Conservation (phyloP, 2,797 vertebrate genomes). For the Sandelia bainsii region DNA sequence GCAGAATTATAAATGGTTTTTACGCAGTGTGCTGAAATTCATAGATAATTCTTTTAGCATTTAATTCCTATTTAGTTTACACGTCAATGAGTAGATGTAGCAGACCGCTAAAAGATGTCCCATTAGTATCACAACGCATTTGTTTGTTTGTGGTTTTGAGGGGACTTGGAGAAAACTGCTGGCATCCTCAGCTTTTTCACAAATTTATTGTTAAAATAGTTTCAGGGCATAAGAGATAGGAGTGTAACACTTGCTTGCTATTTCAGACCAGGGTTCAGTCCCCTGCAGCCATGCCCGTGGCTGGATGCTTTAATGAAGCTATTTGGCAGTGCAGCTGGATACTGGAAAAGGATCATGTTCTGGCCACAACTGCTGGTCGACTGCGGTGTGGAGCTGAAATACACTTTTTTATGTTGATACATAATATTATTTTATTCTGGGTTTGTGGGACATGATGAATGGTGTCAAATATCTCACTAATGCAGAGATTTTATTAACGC, state of each 20-base stretch:
- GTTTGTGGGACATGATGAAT: neutral
- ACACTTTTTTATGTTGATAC: conserved; percentile 27
- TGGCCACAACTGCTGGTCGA: conserved; percentile 30
- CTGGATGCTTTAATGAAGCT: conserved; percentile 47
- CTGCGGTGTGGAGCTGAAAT: conserved; percentile 9
- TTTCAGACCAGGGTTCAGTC: conserved; percentile 26
- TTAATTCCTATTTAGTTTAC: conserved; percentile 28
- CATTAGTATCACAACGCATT: conserved; percentile 12
- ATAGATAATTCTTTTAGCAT: conserved; percentile 21
- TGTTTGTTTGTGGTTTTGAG: neutral
- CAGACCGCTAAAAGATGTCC: conserved; percentile 1
- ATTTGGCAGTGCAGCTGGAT: conserved; percentile 42
- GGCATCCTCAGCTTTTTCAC: neutral
- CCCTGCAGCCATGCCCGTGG: conserved; percentile 62
- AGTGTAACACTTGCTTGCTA: neutral
- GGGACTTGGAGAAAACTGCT: neutral
- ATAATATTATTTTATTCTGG: conserved; percentile 4
- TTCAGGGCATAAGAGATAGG: conserved; percentile 12
- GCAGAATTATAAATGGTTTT: conserved; percentile 38
- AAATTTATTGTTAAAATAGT: conserved; percentile 11
- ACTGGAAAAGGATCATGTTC: conserved; percentile 31
- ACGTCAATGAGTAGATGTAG: conserved; percentile 25
- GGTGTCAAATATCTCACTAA: conserved; percentile 8
- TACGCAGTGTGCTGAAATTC: conserved; percentile 19
- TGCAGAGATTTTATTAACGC: conserved; percentile 25